These are phyloP conservation scores for Orthosia cruda DNA, from an alignment of 2,888 invertebrate species.

Conservation along the genomic window DNA sequence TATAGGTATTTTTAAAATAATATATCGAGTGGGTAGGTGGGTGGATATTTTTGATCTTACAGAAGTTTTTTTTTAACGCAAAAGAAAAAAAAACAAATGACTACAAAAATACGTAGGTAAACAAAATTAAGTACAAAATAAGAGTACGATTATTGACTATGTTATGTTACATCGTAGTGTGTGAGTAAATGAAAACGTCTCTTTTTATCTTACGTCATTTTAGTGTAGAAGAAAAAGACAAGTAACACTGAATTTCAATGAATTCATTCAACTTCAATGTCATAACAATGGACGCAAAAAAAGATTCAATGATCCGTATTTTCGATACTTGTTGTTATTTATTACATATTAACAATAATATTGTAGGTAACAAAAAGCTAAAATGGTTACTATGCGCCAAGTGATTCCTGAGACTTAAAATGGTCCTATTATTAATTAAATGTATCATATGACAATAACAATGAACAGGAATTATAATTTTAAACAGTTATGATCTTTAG, in stretches of 20 bases:
- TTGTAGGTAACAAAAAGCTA: background rate
- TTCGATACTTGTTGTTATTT: constrained; percentile 23
- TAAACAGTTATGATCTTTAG: constrained; percentile 14
- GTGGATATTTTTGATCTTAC: background rate
- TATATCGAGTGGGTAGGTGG: background rate
- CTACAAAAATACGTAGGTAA: constrained; percentile 23
- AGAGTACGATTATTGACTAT: constrained; percentile 9
- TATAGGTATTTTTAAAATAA: background rate
- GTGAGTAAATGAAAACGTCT: constrained; percentile 63
- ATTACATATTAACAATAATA: constrained; percentile 11
- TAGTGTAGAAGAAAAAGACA: constrained; percentile 67
- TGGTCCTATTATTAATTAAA: background rate
- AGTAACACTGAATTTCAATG: constrained; percentile 77
- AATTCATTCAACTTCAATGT: constrained; percentile 82
- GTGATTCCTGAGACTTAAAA: background rate
- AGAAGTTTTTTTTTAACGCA: constrained; percentile 5
- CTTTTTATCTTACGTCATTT: constrained; percentile 72
- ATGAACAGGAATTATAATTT: constrained; percentile 12
- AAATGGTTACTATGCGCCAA: background rate
- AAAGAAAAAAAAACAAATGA: constrained; percentile 3
- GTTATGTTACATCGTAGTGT: constrained; percentile 4
- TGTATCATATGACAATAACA: constrained; percentile 16
- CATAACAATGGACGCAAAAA: constrained; percentile 80
- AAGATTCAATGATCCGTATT: constrained; percentile 66
- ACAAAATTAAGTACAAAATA: constrained; percentile 14